Evolutionary conservation across 2,797 vertebrate species (phyloP).

Genomic region (Pempheris klunzingeri): DNA sequence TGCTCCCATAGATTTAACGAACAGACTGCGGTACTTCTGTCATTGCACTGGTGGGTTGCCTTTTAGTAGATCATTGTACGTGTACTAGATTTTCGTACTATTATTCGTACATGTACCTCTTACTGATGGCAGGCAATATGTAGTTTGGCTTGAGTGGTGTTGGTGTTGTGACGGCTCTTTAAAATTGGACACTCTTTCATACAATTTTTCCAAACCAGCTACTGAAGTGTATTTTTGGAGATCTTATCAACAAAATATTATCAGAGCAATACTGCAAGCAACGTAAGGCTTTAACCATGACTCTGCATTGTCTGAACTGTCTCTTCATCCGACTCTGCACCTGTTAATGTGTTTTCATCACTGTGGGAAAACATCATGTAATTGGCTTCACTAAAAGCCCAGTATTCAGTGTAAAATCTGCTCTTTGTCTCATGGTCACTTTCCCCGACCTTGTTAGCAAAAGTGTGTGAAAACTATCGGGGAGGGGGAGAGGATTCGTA

Average conservation of each 20-base stretch:
- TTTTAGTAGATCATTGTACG: constrained; percentile 17
- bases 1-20: constrained; percentile 33
- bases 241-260: neutral
- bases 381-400: constrained; percentile 3
- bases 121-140: constrained; percentile 24
- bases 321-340: neutral
- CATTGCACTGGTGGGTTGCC: constrained; percentile 51
- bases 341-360: constrained; percentile 20
- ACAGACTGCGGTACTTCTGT: constrained; percentile 39
- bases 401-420: constrained; percentile 6
- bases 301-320: constrained; percentile 12
- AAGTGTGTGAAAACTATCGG: neutral
- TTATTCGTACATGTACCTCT: constrained; percentile 20
- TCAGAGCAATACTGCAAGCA: constrained; percentile 38
- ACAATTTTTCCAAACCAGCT: neutral
- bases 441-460: neutral
- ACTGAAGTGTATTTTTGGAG: constrained; percentile 18
- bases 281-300: constrained; percentile 1
- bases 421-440: constrained; percentile 9
- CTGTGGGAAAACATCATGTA: neutral
- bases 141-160: constrained; percentile 20
- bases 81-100: constrained; percentile 26
- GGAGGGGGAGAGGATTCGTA: neutral
- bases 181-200: neutral
- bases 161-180: constrained; percentile 4